A percentile compares a stretch with the other conserved stretches of the same genome.
These are phyloP conservation scores for Psilanteris sp. DNA, from an alignment of 1,140 invertebrate genomes.

Conservation along the genomic window DNA sequence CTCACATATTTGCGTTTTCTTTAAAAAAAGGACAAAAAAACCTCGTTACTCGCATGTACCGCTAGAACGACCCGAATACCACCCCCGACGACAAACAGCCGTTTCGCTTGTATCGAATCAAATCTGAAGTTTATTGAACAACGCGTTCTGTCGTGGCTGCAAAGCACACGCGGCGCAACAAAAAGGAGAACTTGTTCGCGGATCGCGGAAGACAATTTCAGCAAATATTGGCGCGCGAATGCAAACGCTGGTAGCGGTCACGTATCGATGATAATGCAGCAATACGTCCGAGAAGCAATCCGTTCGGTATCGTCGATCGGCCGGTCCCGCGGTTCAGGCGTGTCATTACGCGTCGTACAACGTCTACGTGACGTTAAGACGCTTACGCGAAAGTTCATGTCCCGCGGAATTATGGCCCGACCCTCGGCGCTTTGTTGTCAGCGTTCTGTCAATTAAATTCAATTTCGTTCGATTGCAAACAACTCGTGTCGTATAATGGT, in stretches of 20 bases:
- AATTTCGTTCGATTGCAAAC: not conserved
- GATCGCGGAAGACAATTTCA: slow-evolving; percentile 44
- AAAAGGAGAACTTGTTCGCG: slow-evolving; percentile 1
- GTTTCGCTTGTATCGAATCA: too few relatives aligned
- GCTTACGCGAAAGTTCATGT: slow-evolving; percentile 41
- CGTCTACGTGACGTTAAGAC: slow-evolving; percentile 59
- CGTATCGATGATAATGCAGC: slow-evolving; percentile 63
- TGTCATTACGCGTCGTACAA: slow-evolving; percentile 66
- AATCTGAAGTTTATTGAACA: too few relatives aligned
- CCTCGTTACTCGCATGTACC: too few relatives aligned
- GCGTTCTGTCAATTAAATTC: slow-evolving; percentile 19
- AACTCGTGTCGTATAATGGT: too few relatives aligned
- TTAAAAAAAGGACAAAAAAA: too few relatives aligned
- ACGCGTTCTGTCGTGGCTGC: too few relatives aligned
- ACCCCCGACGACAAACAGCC: too few relatives aligned
- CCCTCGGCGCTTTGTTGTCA: slow-evolving; percentile 14
- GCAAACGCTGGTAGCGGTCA: slow-evolving; percentile 68
- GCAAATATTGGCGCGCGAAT: slow-evolving; percentile 57
- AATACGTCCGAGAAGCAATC: slow-evolving; percentile 53
- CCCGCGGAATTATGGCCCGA: slow-evolving; percentile 16
- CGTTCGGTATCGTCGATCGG: slow-evolving; percentile 47
- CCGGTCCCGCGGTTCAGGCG: slow-evolving; percentile 50
- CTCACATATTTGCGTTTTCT: too few relatives aligned
- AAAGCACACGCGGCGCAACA: too few relatives aligned
- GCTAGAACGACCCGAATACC: too few relatives aligned